Conservation (phyloP, 2,888 invertebrate species). For the Microctonus aethiopoides region DNA sequence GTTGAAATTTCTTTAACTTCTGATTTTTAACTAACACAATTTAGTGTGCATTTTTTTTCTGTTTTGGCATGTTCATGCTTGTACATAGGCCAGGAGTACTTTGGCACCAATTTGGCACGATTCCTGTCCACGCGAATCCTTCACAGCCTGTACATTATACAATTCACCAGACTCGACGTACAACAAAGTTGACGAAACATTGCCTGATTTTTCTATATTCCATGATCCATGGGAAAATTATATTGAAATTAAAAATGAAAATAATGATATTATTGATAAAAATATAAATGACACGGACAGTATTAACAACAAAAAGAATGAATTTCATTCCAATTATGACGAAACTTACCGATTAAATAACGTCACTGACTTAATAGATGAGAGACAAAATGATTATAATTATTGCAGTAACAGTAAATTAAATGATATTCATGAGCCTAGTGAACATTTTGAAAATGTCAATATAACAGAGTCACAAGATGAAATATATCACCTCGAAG, state of each 20-base stretch:
- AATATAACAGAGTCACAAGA: not conserved
- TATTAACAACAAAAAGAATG: not conserved
- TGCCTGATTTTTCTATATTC: conserved; percentile 64
- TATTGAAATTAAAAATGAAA: conserved; percentile 43
- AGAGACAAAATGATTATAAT: not conserved
- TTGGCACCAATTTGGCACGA: conserved; percentile 64
- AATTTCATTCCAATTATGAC: conserved; percentile 2
- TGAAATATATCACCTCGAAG: not conserved
- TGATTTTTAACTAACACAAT: conserved; percentile 58
- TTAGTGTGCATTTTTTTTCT: conserved; percentile 63
- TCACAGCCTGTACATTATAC: conserved; percentile 29
- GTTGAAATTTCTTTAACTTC: conserved; percentile 40
- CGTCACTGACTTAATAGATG: not conserved
- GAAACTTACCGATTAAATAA: not conserved
- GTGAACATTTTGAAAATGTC: not conserved
- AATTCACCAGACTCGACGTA: conserved; percentile 40
- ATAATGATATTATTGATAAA: not conserved
- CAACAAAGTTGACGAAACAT: conserved; percentile 41
- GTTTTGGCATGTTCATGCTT: conserved; percentile 65
- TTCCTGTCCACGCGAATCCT: conserved; percentile 32
- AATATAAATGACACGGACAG: not conserved
- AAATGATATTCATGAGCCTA: not conserved
- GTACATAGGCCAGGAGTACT: conserved; percentile 63
- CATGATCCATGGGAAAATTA: conserved; percentile 84
- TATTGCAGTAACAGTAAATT: not conserved